These are phyloP conservation scores for Chymomyza costata DNA, from an alignment of 1,140 invertebrate species.

Conservation along the genomic window DNA sequence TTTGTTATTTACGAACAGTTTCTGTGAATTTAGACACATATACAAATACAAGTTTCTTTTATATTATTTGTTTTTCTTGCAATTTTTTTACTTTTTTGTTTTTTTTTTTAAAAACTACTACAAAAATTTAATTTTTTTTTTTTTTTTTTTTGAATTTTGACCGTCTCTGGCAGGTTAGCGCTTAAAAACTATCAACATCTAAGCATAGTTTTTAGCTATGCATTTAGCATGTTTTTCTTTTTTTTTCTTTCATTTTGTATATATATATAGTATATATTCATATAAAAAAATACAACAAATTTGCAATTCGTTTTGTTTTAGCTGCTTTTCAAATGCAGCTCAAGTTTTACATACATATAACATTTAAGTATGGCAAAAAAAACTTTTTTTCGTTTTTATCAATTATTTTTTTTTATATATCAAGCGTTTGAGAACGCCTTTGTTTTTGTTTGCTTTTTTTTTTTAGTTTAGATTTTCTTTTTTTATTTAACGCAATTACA, in stretches of 20 bases:
- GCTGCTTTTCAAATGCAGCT: constrained; percentile 29
- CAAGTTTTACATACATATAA: constrained; percentile 36
- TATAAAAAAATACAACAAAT: constrained; percentile 65
- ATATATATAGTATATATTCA: constrained; percentile 46
- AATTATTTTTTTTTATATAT: constrained; percentile 27
- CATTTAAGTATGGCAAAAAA: constrained; percentile 62
- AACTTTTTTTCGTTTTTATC: constrained; percentile 21
- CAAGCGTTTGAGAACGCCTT: constrained; percentile 49
- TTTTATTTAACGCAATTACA: constrained; percentile 54
- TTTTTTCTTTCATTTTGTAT: constrained; percentile 45
- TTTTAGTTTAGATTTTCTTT: constrained; percentile 8
- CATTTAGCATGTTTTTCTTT: no score
- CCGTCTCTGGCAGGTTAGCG: constrained; percentile 51
- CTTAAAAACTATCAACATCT: constrained; percentile 60
- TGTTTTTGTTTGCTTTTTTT: constrained; percentile 29
- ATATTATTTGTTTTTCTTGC: constrained; percentile 18
- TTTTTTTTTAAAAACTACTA: constrained; percentile 55
- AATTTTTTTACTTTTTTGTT: constrained; percentile 4
- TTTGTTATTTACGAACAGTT: constrained; percentile 63
- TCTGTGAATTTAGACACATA: constrained; percentile 58
- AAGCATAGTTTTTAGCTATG: constrained; percentile 35
- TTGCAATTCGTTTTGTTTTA: constrained; percentile 63
- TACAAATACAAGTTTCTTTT: constrained; percentile 50
- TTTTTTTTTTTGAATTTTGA: constrained; percentile 29
- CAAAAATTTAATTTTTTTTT: constrained; percentile 45